A percentile compares a stretch with the other conserved stretches of the same genome.
These are phyloP conservation scores for Serrognathus titanus DNA, from an alignment of 2,888 invertebrate genomes.

Conservation along the genomic window DNA sequence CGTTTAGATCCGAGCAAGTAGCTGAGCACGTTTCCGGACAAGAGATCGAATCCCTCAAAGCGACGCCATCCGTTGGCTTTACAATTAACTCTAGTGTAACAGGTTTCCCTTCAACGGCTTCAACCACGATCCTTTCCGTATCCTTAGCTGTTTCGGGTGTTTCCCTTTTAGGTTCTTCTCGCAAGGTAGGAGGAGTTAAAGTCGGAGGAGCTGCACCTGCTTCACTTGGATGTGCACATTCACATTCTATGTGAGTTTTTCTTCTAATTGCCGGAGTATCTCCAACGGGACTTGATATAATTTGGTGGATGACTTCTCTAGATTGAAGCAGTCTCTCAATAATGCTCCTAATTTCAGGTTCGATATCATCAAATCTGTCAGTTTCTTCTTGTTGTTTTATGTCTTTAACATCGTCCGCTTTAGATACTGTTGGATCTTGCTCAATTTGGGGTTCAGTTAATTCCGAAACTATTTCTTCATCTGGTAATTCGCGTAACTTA, in stretches of 20 bases:
- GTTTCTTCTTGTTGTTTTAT: no score
- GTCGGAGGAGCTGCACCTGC: constrained; percentile 34
- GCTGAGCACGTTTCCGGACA: constrained; percentile 4
- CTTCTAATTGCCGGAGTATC: constrained; percentile 24
- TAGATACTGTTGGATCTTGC: background rate
- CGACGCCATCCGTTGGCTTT: background rate
- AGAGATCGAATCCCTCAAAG: constrained; percentile 11
- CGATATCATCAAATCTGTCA: no score
- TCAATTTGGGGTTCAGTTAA: no score
- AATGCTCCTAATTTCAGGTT: no score
- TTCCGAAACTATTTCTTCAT: background rate
- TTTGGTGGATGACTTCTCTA: no score
- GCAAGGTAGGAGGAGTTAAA: constrained; percentile 15
- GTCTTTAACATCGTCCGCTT: no score
- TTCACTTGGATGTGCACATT: constrained; percentile 26
- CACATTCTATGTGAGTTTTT: constrained; percentile 26
- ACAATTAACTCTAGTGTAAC: background rate
- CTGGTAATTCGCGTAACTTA: background rate
- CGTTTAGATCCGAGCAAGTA: background rate
- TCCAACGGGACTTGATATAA: constrained; percentile 13
- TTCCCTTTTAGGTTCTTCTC: background rate
- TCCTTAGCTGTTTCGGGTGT: constrained; percentile 16
- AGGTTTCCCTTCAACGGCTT: constrained; percentile 8
- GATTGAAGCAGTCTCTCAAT: no score
- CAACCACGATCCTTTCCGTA: constrained; percentile 5